Conservation (phyloP, 2,888 invertebrate genomes). For the Bimastos eiseni region DNA sequence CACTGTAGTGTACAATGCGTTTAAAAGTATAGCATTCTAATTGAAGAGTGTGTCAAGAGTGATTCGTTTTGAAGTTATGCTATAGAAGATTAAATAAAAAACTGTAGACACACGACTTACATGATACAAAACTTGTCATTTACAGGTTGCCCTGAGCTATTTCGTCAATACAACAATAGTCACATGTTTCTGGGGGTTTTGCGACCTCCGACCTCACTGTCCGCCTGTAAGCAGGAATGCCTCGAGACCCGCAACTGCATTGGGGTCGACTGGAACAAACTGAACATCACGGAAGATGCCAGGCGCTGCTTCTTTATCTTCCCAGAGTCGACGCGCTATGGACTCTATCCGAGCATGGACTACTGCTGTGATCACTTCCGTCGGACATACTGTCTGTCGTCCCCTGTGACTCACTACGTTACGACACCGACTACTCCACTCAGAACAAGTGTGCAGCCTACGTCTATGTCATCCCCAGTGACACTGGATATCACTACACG, state of each 20-base stretch:
- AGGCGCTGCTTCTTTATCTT: slow-evolving; percentile 32
- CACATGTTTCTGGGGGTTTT: slow-evolving; percentile 39
- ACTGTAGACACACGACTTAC: too few species aligned
- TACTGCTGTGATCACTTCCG: slow-evolving; percentile 36
- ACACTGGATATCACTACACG: background rate
- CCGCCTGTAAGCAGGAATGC: slow-evolving; percentile 36
- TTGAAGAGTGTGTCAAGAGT: too few species aligned
- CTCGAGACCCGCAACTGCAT: slow-evolving; percentile 32
- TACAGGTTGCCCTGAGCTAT: slow-evolving; percentile 6
- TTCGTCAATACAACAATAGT: slow-evolving; percentile 15
- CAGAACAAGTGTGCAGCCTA: background rate
- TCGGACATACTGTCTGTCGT: slow-evolving; percentile 26
- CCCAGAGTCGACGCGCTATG: slow-evolving; percentile 22
- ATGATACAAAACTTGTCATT: background rate
- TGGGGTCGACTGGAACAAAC: slow-evolving; percentile 40
- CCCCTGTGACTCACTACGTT: background rate
- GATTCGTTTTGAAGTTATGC: too few species aligned
- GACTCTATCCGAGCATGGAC: slow-evolving; percentile 20
- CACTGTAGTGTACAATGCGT: too few species aligned
- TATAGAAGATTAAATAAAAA: too few species aligned
- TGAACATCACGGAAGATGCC: background rate
- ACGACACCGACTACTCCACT: background rate
- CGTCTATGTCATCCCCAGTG: background rate
- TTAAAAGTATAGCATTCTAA: too few species aligned
- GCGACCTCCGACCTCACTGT: background rate